Evolutionary conservation across 2,113 vertebrate genomes (phyloP), one percentile per base, ranked within the genome.

Genomic region (Zeus faber): DNA sequence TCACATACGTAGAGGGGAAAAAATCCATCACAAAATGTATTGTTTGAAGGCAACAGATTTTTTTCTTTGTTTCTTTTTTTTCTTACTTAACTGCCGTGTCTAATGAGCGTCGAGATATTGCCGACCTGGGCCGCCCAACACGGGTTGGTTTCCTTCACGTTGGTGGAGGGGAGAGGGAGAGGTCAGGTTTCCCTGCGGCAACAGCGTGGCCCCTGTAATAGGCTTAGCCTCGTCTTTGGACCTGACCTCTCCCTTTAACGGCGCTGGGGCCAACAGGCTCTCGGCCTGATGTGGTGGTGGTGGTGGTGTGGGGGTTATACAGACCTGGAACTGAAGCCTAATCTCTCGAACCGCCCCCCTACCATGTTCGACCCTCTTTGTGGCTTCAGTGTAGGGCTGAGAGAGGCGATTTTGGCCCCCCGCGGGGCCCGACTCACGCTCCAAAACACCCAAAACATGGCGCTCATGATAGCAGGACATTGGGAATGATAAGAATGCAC

Each of bases 291-390:
- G 88, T 94, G 92, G n/a, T n/a, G n/a, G n/a, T n/a, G n/a, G n/a
- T n/a, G n/a, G n/a, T n/a, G n/a, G n/a, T n/a, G n/a, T n/a, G n/a
- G n/a, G 92, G 94, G 96, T 96, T 89, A 85, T 75, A 82, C 86
- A 85, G 92, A 95, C 94, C 96, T 81, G 56, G 54, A 89, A 91
- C 92, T 91, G 91, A 93, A 90, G 93, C 92, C 93, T 94, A 97
- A 97, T 97, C 95, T 94, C 86, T 90, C 93, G n/a, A n/a, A n/a
- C 91, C 91, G 92, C 89, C 90, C 81, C 84, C 88, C 87, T 89
- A 90, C 90, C 84, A n/a, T n/a, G n/a, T n/a, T n/a, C n/a, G n/a
- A n/a, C n/a, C n/a, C n/a, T n/a, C n/a, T n/a, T n/a, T n/a, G n/a
- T n/a, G n/a, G n/a, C n/a, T n/a, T n/a, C n/a, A n/a, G n/a, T n/a